Conservation (phyloP, 2,113 vertebrate species). For the Gnathonemus longibarbis region DNA sequence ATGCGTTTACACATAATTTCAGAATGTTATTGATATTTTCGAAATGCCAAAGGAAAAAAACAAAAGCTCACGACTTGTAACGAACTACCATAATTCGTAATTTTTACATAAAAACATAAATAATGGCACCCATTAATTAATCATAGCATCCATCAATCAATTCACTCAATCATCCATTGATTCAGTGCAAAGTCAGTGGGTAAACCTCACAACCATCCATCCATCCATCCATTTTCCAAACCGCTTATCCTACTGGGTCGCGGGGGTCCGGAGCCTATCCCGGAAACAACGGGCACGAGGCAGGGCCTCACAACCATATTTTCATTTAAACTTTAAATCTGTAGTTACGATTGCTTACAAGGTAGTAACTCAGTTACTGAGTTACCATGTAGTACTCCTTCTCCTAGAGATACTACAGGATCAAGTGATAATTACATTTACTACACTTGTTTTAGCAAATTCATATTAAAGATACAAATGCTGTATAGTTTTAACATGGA, state of each 20-base stretch:
- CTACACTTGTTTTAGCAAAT: neutral
- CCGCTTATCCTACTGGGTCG: no score
- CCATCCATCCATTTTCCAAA: no score
- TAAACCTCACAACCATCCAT: neutral
- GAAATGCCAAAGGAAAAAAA: neutral
- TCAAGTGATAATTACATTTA: neutral
- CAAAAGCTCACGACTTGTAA: neutral
- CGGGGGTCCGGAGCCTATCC: no score
- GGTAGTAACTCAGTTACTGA: neutral
- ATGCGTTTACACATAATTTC: neutral
- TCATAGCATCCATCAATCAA: neutral
- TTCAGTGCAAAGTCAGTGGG: neutral
- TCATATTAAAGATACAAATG: neutral
- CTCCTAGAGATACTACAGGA: neutral
- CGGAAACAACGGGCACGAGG: no score
- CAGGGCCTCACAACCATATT: neutral
- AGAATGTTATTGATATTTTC: neutral
- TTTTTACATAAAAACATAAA: neutral
- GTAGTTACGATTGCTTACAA: neutral
- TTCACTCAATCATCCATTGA: neutral
- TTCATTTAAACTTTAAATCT: neutral
- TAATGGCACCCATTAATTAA: neutral
- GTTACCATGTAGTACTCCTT: neutral
- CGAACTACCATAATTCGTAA: neutral
- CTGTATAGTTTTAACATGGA: neutral